Evolutionary conservation across 2,797 vertebrate genomes (phyloP).

Genomic region (Pseudochirops corinnae): DNA sequence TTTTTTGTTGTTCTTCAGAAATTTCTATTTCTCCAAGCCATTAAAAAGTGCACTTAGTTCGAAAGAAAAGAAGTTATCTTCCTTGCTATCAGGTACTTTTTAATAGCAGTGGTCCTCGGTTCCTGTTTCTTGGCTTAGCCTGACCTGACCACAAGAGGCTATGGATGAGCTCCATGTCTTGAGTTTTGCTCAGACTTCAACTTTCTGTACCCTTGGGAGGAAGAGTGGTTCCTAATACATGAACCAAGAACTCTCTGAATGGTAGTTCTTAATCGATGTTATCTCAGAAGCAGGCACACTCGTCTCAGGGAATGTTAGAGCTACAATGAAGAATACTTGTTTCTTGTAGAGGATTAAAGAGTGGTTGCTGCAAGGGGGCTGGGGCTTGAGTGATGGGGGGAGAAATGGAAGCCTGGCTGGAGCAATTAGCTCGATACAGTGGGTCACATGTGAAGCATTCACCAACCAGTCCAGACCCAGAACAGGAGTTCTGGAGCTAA

Average conservation of each 20-base stretch:
- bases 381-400: background rate
- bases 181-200: background rate
- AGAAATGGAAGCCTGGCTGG: background rate
- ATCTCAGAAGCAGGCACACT: background rate
- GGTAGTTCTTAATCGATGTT: background rate
- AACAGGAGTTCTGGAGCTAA: too few species aligned
- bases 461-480: too few species aligned
- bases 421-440: background rate
- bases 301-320: background rate
- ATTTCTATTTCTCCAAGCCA: background rate
- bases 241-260: background rate
- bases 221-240: background rate
- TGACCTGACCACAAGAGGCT: background rate
- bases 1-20: conserved; percentile 1
- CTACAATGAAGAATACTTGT: background rate
- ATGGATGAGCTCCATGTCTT: background rate
- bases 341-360: background rate
- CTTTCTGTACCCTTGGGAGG: background rate
- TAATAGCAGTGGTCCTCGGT: background rate
- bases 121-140: background rate
- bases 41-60: background rate
- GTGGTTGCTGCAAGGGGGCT: background rate
- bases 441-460: background rate
- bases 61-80: background rate
- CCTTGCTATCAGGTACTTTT: background rate